Percentiles rank a stretch among this genome's conserved stretches.
Conservation (phyloP, 2,888 invertebrate genomes). For the Strigamia crassipes region DNA sequence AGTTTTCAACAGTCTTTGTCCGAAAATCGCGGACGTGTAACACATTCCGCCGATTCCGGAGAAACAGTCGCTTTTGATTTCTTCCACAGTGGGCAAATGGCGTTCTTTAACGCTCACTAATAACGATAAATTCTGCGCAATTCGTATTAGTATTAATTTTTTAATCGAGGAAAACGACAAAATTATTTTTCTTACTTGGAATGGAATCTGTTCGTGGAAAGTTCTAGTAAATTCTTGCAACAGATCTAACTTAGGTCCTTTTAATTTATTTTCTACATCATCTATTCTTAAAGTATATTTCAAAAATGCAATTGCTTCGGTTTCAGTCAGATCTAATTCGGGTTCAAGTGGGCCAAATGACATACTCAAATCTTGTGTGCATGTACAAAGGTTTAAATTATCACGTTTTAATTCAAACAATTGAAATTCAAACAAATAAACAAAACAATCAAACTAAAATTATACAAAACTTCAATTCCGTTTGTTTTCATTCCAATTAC, state of each 20-base stretch:
- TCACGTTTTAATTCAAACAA: too few species aligned
- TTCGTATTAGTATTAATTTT: background rate
- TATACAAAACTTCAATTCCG: background rate
- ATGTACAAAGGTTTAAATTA: background rate
- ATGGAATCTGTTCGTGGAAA: background rate
- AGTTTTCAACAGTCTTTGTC: background rate
- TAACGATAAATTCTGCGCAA: background rate
- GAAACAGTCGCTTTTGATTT: background rate
- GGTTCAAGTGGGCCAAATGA: background rate
- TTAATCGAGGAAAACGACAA: background rate
- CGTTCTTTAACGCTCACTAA: background rate
- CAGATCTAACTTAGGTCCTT: background rate
- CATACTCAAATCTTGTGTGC: background rate
- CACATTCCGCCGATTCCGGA: slow-evolving; percentile 10
- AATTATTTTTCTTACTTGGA: background rate
- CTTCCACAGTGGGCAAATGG: background rate
- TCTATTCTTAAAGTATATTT: background rate
- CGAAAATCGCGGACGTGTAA: background rate
- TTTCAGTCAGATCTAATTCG: background rate
- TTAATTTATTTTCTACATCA: background rate
- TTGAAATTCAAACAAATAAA: background rate
- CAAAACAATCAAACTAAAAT: background rate
- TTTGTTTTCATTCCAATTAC: slow-evolving; percentile 11
- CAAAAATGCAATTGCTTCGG: background rate
- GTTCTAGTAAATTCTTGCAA: background rate